These are phyloP conservation scores for Melangyna quadrimaculata DNA, from an alignment of 2,888 invertebrate genomes.

Conservation along the genomic window DNA sequence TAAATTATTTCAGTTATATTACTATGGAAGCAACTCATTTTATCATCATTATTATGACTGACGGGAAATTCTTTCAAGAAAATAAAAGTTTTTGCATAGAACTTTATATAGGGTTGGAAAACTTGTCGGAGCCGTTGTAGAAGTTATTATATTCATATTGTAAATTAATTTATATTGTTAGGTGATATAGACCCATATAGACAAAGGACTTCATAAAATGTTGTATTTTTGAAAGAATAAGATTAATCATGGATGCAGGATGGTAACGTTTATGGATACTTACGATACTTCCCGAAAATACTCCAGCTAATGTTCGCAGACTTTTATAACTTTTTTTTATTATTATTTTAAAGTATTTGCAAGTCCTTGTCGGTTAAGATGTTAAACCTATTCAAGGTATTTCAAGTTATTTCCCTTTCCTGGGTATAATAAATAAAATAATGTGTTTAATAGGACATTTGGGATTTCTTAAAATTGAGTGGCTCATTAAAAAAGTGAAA, in stretches of 20 bases:
- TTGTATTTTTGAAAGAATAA: constrained; percentile 3
- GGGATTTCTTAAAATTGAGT: not conserved
- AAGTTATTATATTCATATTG: constrained; percentile 48
- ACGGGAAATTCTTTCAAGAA: not conserved
- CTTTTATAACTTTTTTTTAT: constrained; percentile 33
- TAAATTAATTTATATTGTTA: constrained; percentile 30
- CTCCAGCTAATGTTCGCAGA: not conserved
- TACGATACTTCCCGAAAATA: not conserved
- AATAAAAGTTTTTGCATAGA: not conserved
- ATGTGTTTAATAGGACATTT: constrained; percentile 6
- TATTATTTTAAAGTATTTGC: not conserved
- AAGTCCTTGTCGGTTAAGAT: not conserved
- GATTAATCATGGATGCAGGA: constrained; percentile 36
- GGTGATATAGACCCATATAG: not conserved
- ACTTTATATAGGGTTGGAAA: no score
- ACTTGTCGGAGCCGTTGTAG: not conserved
- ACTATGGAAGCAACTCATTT: constrained; percentile 44
- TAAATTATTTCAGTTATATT: not conserved
- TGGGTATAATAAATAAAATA: not conserved
- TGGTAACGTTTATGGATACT: constrained; percentile 35
- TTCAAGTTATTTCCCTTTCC: not conserved
- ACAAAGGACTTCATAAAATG: constrained; percentile 32
- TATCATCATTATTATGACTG: constrained; percentile 11
- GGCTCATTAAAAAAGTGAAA: constrained; percentile 9
- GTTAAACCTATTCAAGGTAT: not conserved